These are phyloP conservation scores for Amblyjoppa fuscipennis DNA, from an alignment of 2,888 invertebrate species.

Conservation along the genomic window DNA sequence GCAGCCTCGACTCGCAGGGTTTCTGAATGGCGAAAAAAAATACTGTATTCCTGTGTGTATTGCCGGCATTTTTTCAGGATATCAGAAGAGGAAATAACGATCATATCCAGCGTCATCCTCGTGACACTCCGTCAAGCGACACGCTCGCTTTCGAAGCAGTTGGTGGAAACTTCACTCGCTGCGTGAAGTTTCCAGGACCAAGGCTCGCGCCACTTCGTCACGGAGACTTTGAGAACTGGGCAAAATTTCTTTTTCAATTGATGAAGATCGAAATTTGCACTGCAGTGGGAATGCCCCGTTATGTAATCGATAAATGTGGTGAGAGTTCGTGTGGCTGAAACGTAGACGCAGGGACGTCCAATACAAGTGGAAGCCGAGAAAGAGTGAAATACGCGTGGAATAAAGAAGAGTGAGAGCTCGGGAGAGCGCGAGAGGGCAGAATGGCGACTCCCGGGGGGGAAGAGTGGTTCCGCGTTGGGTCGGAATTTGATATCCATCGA, in stretches of 20 bases:
- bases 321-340: no score
- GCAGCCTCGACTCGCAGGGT: constrained; percentile 51
- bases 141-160: background rate
- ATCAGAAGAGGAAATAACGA: constrained; percentile 6
- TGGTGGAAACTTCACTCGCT: background rate
- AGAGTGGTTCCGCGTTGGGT: constrained; percentile 61
- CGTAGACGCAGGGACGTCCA: no score
- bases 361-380: background rate
- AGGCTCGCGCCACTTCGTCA: background rate
- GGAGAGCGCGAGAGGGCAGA: constrained; percentile 15
- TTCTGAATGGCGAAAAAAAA: constrained; percentile 49
- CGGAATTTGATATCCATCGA: constrained; percentile 79
- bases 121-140: background rate
- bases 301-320: background rate
- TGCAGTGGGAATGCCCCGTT: no score
- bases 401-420: constrained; percentile 63
- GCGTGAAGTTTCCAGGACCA: background rate
- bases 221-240: background rate
- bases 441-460: constrained; percentile 29
- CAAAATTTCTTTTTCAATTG: background rate
- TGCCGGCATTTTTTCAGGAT: constrained; percentile 5
- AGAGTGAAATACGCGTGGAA: background rate
- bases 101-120: background rate
- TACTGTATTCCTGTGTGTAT: background rate
- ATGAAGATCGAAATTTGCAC: background rate